Evolutionary conservation across 2,113 vertebrate species (phyloP).

Genomic region (Sinocyclocheilus maitianheensis): DNA sequence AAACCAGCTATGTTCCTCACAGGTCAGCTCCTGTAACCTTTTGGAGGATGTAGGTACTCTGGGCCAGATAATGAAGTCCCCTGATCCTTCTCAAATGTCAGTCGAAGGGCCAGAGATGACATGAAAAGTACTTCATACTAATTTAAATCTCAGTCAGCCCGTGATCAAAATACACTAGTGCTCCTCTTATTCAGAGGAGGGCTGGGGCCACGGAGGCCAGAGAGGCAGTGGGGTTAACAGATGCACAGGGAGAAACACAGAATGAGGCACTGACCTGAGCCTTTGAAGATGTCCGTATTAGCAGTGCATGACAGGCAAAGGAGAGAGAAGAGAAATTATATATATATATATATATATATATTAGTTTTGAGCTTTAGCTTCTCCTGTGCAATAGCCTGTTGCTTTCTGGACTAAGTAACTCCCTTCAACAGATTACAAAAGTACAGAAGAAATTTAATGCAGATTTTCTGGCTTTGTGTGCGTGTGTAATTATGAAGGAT

Average conservation of each 20-base stretch:
- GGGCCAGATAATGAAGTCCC: constrained; percentile 51
- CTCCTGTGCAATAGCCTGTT: constrained; percentile 47
- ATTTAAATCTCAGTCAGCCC: constrained; percentile 33
- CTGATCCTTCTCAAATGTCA: constrained; percentile 25
- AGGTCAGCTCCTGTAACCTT: constrained; percentile 50
- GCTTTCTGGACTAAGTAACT: constrained; percentile 33
- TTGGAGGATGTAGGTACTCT: constrained; percentile 7
- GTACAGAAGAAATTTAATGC: not conserved
- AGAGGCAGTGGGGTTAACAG: constrained; percentile 38
- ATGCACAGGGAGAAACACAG: constrained; percentile 72
- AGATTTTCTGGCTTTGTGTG: not conserved
- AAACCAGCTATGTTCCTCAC: constrained; percentile 22
- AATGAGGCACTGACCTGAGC: constrained; percentile 96
- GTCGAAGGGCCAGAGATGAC: constrained; percentile 49
- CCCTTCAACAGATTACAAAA: not conserved
- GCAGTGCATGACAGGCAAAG: constrained; percentile 91
- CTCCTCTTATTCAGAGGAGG: constrained; percentile 2
- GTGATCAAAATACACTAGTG: constrained; percentile 12
- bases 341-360: constrained; percentile 82
- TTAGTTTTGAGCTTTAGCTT: constrained; percentile 82
- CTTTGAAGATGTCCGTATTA: constrained; percentile 97
- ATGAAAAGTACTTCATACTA: constrained; percentile 51
- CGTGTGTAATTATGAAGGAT: constrained; percentile 4
- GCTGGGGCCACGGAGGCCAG: not conserved
- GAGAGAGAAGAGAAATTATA: constrained; percentile 84